Percentiles rank a stretch among this genome's conserved stretches.
Conservation (phyloP, 2,797 vertebrate species). For the Garrulus glandarius region DNA sequence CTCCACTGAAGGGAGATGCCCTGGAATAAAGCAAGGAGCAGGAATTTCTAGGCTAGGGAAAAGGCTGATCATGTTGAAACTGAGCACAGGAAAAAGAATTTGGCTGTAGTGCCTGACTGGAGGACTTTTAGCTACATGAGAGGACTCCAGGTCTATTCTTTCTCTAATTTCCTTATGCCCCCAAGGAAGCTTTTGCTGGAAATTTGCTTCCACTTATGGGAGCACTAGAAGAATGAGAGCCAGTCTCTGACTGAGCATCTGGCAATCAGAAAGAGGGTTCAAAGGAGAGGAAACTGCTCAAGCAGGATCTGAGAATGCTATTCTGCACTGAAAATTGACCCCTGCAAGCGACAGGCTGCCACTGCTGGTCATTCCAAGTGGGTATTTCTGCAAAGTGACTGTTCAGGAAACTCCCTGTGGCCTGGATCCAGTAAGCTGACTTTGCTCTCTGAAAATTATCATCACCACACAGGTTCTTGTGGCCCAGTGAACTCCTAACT, state of each 20-base stretch:
- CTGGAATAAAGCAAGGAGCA: not conserved
- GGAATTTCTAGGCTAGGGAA: not conserved
- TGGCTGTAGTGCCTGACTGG: not conserved
- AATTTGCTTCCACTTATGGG: conserved; percentile 28
- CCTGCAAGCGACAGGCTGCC: not conserved
- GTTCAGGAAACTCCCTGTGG: not conserved
- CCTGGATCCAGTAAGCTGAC: not conserved
- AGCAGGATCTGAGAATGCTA: not conserved
- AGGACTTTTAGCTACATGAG: not conserved
- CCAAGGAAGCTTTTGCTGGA: conserved; percentile 33
- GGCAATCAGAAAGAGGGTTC: conserved; percentile 7
- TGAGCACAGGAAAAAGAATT: conserved; percentile 1
- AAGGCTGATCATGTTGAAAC: not conserved
- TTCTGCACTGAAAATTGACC: not conserved
- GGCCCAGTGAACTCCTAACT: not conserved
- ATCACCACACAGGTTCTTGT: not conserved
- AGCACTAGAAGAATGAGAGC: not conserved
- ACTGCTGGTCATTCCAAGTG: not conserved
- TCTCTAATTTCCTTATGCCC: conserved; percentile 32
- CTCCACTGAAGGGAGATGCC: not conserved
- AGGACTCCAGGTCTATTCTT: not conserved
- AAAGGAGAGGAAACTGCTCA: conserved; percentile 27
- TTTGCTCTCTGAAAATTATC: not conserved
- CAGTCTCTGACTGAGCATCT: conserved; percentile 35
- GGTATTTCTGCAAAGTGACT: not conserved